These are phyloP conservation scores for Zaprionus ghesquierei DNA, from an alignment of 1,140 invertebrate genomes.

Conservation along the genomic window DNA sequence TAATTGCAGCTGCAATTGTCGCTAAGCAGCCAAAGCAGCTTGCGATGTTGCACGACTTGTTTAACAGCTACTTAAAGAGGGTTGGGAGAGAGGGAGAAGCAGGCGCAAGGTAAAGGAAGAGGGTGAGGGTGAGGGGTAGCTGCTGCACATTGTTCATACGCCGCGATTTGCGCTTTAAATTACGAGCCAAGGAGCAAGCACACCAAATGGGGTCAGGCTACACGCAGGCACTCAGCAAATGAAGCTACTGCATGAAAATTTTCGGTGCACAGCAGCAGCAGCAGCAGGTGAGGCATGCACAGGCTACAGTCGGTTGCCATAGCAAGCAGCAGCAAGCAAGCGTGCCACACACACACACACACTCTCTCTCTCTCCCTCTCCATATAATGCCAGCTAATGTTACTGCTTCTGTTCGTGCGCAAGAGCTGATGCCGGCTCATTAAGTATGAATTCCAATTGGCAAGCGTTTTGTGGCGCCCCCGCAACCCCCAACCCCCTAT, in stretches of 20 bases:
- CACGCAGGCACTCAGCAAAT: conserved; percentile 41
- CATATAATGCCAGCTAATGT: conserved; percentile 48
- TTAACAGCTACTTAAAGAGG: conserved; percentile 71
- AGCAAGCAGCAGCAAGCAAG: background rate
- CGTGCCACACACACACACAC: background rate
- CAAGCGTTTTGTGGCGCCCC: background rate
- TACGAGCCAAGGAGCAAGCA: background rate
- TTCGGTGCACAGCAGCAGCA: conserved; percentile 8
- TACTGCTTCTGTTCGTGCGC: conserved; percentile 26
- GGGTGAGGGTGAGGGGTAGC: no score
- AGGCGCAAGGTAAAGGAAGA: background rate
- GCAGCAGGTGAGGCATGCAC: conserved; percentile 7
- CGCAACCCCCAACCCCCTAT: no score
- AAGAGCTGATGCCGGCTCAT: conserved; percentile 47
- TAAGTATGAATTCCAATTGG: conserved; percentile 62
- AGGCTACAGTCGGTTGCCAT: conserved; percentile 30
- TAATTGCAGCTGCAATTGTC: conserved; percentile 71
- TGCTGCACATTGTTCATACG: conserved; percentile 64
- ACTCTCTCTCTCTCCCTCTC: background rate
- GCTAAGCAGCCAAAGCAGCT: conserved; percentile 39
- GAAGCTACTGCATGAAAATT: conserved; percentile 44
- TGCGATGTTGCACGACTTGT: conserved; percentile 49
- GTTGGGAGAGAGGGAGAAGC: background rate
- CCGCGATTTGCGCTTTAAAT: conserved; percentile 6
- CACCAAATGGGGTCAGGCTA: background rate